Conservation (phyloP, 2,113 vertebrate genomes). For the Rhodinocichla rosea region DNA sequence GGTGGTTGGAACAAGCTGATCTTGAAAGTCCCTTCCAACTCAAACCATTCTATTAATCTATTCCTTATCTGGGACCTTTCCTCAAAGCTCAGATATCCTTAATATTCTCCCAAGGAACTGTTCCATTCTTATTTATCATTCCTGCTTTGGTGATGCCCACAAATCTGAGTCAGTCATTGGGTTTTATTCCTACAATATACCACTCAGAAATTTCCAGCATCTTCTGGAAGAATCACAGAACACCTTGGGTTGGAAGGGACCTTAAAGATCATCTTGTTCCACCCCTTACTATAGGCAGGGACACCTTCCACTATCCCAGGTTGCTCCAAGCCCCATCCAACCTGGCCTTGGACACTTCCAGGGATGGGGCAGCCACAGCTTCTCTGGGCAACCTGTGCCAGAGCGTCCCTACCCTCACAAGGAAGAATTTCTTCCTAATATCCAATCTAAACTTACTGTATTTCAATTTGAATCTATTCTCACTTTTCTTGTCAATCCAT, state of each 20-base stretch:
- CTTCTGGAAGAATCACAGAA: background rate
- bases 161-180: fast-evolving
- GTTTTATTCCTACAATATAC: background rate
- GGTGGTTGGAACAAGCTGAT: fast-evolving
- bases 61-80: background rate
- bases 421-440: background rate
- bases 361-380: background rate
- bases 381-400: background rate
- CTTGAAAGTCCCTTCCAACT: background rate
- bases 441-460: background rate
- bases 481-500: background rate
- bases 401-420: fast-evolving
- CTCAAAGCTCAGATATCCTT: background rate
- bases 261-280: fast-evolving
- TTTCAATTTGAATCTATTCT: background rate
- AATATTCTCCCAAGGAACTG: background rate
- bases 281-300: background rate
- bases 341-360: background rate
- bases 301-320: background rate
- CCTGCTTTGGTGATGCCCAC: background rate
- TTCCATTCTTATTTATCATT: background rate
- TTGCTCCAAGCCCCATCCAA: fast-evolving
- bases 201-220: background rate
- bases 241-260: fast-evolving
- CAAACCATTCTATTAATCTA: background rate